Percentiles rank a stretch among this genome's conserved stretches.
Conservation (phyloP, 2,113 vertebrate species). For the Rhineura floridana region DNA sequence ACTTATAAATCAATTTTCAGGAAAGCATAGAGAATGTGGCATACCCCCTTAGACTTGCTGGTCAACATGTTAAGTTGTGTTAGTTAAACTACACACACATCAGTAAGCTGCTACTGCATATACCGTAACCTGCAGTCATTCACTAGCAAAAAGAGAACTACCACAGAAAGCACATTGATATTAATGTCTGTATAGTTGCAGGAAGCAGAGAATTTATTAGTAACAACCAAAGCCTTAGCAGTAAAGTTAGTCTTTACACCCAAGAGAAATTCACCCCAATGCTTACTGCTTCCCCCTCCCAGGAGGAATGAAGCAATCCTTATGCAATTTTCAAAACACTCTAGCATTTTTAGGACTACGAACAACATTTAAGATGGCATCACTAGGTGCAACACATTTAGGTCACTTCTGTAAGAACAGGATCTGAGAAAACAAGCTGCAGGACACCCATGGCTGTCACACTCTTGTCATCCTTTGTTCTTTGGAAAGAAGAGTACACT, state of each 20-base stretch:
- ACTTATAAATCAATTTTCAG: background rate
- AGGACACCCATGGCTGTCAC: background rate
- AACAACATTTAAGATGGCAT: background rate
- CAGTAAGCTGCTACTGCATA: background rate
- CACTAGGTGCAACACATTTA: background rate
- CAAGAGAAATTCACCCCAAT: background rate
- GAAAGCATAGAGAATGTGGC: background rate
- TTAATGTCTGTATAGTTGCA: background rate
- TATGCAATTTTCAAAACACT: conserved; percentile 9
- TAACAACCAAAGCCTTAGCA: background rate
- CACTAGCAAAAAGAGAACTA: background rate
- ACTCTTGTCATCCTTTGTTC: background rate
- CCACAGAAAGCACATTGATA: background rate
- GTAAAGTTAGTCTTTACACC: background rate
- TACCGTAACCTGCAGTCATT: background rate
- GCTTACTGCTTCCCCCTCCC: background rate
- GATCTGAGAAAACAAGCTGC: background rate
- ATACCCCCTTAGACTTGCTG: background rate
- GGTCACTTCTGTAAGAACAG: background rate
- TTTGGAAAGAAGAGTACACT: background rate
- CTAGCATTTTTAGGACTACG: background rate
- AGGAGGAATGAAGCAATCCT: conserved; percentile 14
- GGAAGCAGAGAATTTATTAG: background rate
- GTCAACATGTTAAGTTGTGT: background rate
- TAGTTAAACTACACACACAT: background rate